Percentiles rank a stretch among this genome's conserved stretches.
Evolutionary conservation across 2,888 invertebrate species (phyloP).

Genomic region (Drosophila anceps): DNA sequence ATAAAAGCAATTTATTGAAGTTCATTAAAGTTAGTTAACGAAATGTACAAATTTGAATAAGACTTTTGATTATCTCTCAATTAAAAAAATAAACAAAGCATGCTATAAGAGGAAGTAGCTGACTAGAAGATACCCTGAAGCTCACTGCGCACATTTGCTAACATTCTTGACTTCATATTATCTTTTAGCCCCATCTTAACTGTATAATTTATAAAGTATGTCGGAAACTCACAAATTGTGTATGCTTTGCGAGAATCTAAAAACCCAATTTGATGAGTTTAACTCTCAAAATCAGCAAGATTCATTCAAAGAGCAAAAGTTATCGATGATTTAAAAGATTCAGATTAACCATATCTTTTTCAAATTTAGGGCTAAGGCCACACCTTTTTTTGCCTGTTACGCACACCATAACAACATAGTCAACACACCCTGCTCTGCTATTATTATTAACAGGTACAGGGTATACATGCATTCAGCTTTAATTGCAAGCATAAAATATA

Average conservation of each 20-base stretch:
- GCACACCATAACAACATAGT: too few species aligned
- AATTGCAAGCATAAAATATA: not conserved
- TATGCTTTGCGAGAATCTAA: too few species aligned
- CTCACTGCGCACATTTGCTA: too few species aligned
- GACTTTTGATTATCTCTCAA: not conserved
- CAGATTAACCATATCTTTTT: not conserved
- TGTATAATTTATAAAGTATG: too few species aligned
- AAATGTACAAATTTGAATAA: not conserved
- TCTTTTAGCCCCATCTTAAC: too few species aligned
- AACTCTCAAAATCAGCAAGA: too few species aligned
- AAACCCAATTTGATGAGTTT: too few species aligned
- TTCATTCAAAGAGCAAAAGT: too few species aligned
- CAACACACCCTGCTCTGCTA: too few species aligned
- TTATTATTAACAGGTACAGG: fast-evolving
- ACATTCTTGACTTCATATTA: too few species aligned
- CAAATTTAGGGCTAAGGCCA: not conserved
- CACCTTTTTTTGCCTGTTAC: not conserved
- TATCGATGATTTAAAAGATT: not conserved
- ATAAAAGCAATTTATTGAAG: not conserved
- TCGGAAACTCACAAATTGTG: too few species aligned
- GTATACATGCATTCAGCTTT: not conserved
- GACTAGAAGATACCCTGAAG: not conserved
- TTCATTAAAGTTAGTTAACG: not conserved
- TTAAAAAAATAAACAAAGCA: not conserved
- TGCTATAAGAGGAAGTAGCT: not conserved